Base-by-base conservation (phyloP, 2,113 vertebrate species). In the Notarius lentiginosus region DNA sequence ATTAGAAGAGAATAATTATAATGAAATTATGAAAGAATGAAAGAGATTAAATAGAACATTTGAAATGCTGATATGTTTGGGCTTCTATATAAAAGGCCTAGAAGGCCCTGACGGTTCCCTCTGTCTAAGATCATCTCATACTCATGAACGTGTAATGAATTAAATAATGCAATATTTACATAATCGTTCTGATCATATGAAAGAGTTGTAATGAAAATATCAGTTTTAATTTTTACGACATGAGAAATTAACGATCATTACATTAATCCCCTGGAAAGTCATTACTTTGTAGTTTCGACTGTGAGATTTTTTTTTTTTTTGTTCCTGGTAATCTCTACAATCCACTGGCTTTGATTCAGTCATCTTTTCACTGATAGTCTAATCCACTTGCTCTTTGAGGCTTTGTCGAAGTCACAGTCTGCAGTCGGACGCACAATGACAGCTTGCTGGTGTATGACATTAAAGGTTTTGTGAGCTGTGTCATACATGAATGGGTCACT, bases 331-430 rank as follows among this genome's bases (percentile, higher is more conserved):
- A 94, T 95, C 94, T 93, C 90, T 89, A 90, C 93, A 94, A 95
- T 94, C 93, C 93, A 94, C 88, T 93, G 93, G 82, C 90, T 92
- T 94, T 93, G 93, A 95, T 94, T 94, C 94, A 94, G 93, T 95
- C 93, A 94, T 94, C 94, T 95, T 93, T 95, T 94, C 92, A 94
- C 92, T 93, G 91, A 92, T 93, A 92, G 94, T 95, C 93, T 94
- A 94, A 94, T 95, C 92, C 92, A 93, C 94, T 95, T 94, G 93
- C 92, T 94, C 92, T 95, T 95, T 94, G 93, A 94, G 92, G 93
- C 93, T 94, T 93, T 95, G 93, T 94, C 89, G 86, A 89, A 90
- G 86, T 93, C 91, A 90, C 93, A 92, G 92, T 47, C 91, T 79
- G 85, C 91, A 91, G 89, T 91, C 92, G 79, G 17, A 12, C 60